Base-by-base conservation (phyloP, 2,888 invertebrate genomes). In the Drosophila percnosoma region DNA sequence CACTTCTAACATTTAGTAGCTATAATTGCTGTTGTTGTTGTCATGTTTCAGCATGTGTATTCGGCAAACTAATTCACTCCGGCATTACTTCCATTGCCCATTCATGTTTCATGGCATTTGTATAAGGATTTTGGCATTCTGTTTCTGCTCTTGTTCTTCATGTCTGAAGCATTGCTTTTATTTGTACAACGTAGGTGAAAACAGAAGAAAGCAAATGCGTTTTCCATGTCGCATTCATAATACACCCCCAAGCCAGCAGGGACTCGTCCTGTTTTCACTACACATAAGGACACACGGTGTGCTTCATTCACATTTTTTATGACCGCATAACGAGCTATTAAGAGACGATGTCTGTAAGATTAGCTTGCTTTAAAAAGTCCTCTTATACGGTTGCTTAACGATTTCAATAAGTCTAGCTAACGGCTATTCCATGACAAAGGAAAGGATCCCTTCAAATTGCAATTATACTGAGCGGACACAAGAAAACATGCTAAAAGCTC, bases 171-270 rank as follows among this genome's bases (percentile, higher is more conserved):
- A 63, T 67, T 64, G 55, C 59, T 42, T 67, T 58, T 59, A 58
- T 60, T 31, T 45, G 63, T 21, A 38, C 52, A n/a, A 33, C 21
- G 55, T 57, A 65, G 66, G 18, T 67, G 59, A 40, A 60, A 51
- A 53, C 34, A 36, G 40, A 29, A 58, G 55, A 40, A 48, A 42
- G 48, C 67, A 82, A 82, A 82, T 82, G 81, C 82, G 82, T 82
- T 82, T 84, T 84, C 72, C 84, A 84, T 82, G 81, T 82, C 72
- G 67, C 73, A 66, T 61, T 72, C 62, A 51, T 54, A 57, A 61
- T 58, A 81, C 60, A 61, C 52, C 59, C 64, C 63, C 42, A 55
- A 34, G 40, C 45, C 58, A 51, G 36, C 42, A 52, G 58, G 53
- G 33, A 57, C 45, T 57, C 57, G 55, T 38, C 13, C 55, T 29